Conservation (phyloP, 2,888 invertebrate genomes). For the Zhengitettix transpicula region DNA sequence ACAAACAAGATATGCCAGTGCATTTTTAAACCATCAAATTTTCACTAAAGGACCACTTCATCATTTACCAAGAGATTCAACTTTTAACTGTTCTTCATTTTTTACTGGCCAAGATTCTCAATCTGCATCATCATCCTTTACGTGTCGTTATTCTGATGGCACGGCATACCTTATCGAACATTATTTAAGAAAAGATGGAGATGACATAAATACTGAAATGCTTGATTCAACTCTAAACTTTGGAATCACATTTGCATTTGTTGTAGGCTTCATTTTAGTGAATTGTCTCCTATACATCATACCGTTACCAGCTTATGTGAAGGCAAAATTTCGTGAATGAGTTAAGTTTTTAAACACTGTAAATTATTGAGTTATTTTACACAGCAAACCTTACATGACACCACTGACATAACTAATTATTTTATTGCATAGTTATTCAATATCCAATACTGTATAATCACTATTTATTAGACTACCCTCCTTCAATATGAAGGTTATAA, state of each 20-base stretch:
- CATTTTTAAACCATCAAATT: slow-evolving; percentile 53
- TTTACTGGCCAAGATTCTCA: slow-evolving; percentile 29
- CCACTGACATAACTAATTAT: too few species aligned
- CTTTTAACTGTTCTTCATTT: slow-evolving; percentile 37
- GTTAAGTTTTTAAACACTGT: not conserved
- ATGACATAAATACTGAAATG: slow-evolving; percentile 38
- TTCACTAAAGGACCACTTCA: slow-evolving; percentile 31
- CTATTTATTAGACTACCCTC: too few species aligned
- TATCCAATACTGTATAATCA: too few species aligned
- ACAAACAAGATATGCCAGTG: slow-evolving; percentile 63
- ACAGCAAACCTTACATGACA: too few species aligned
- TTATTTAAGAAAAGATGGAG: slow-evolving; percentile 40
- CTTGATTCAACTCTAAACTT: slow-evolving; percentile 60
- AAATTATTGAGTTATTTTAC: too few species aligned
- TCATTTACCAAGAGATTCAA: slow-evolving; percentile 32
- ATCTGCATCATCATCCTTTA: slow-evolving; percentile 18
- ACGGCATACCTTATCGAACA: slow-evolving; percentile 54
- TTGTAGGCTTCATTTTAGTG: slow-evolving; percentile 60
- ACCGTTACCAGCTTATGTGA: slow-evolving; percentile 68
- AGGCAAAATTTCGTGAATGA: slow-evolving; percentile 72
- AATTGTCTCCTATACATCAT: slow-evolving; percentile 74
- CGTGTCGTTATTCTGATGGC: slow-evolving; percentile 53
- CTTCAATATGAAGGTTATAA: too few species aligned
- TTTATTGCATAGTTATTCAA: too few species aligned
- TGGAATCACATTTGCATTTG: slow-evolving; percentile 66